Percentiles rank a stretch among this genome's conserved stretches.
Evolutionary conservation across 1,140 invertebrate genomes (phyloP).

Genomic region (Venustaconcha ellipsiformis): DNA sequence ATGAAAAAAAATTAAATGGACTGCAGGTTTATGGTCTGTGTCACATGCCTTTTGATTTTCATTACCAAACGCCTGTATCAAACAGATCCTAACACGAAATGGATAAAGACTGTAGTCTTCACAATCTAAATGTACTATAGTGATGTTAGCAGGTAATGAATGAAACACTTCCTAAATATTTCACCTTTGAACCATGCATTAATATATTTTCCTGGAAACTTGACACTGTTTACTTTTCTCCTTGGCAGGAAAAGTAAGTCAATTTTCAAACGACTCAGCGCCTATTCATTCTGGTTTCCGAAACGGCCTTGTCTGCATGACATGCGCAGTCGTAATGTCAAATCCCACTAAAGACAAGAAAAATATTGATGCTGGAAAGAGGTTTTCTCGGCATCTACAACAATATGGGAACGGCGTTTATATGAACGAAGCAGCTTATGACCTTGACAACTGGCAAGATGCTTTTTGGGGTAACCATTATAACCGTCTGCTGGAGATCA

Average conservation of each 20-base stretch:
- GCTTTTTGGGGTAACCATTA: constrained; percentile 40
- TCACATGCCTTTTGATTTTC: too few relatives aligned
- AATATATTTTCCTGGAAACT: too few relatives aligned
- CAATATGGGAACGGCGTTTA: constrained; percentile 33
- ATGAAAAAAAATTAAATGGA: too few relatives aligned
- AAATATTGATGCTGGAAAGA: background rate
- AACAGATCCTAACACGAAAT: too few relatives aligned
- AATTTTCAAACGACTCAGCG: background rate
- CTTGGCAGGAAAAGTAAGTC: constrained; percentile 10
- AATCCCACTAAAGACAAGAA: background rate
- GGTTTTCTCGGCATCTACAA: background rate
- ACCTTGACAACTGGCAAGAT: constrained; percentile 34
- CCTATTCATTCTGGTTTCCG: constrained; percentile 29
- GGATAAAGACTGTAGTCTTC: too few relatives aligned
- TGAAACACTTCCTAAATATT: too few relatives aligned
- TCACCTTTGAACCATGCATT: too few relatives aligned
- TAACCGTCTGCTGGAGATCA: constrained; percentile 21
- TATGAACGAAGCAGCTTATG: constrained; percentile 38
- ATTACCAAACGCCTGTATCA: too few relatives aligned
- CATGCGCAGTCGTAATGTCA: constrained; percentile 5
- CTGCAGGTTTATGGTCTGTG: too few relatives aligned
- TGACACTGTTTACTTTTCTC: background rate
- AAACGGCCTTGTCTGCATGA: background rate
- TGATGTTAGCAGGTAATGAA: too few relatives aligned
- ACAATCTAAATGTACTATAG: too few relatives aligned